Evolutionary conservation across 2,113 vertebrate species (phyloP).

Genomic region (Gallinago paraguaiae): DNA sequence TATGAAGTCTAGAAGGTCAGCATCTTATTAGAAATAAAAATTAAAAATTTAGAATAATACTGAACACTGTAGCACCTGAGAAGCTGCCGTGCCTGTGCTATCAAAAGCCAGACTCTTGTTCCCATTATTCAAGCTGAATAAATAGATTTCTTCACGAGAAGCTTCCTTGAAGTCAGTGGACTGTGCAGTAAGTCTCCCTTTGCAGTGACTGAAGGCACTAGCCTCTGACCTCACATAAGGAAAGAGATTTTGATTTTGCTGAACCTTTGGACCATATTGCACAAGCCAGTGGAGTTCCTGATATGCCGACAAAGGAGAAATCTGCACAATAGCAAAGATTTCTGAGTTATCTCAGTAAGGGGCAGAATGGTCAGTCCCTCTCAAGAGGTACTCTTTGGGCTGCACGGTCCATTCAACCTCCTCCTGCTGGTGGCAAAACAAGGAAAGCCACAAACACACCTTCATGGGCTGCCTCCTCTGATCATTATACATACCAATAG

Average conservation of each 20-base stretch:
- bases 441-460: not conserved
- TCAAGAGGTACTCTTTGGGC: not conserved
- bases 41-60: constrained; percentile 57
- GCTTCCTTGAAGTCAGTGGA: constrained; percentile 59
- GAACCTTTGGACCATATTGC: constrained; percentile 47
- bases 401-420: not conserved
- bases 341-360: not conserved
- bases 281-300: constrained; percentile 6
- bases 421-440: not conserved
- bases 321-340: not conserved
- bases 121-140: constrained; percentile 33
- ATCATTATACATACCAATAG: not conserved
- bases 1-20: constrained; percentile 80
- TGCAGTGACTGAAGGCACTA: not conserved
- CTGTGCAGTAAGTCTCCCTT: constrained; percentile 29
- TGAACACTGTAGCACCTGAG: not conserved
- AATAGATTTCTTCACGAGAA: constrained; percentile 65
- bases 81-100: not conserved
- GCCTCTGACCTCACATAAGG: constrained; percentile 49
- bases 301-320: not conserved
- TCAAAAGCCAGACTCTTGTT: not conserved
- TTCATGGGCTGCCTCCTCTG: not conserved
- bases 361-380: not conserved
- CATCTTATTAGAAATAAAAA: constrained; percentile 83
- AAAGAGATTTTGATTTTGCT: constrained; percentile 25